Evolutionary conservation across 2,888 invertebrate species (phyloP), one percentile per base, ranked within the genome.

Genomic region (Lithosia quadra): DNA sequence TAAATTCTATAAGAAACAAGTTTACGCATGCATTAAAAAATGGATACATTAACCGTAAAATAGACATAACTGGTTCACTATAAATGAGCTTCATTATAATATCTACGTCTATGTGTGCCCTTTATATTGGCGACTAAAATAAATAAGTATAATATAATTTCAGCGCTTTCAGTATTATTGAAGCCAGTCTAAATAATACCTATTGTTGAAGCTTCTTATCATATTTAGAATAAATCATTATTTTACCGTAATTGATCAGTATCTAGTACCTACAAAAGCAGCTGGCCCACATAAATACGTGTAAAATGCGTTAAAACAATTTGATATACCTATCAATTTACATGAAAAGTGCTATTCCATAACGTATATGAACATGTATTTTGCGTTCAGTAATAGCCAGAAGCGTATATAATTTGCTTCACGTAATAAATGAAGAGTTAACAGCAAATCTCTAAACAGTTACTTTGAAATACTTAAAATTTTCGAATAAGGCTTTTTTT

Each of bases 271-370:
- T 49, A 49, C 9, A n/a, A 58, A 58, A 49, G 63, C 33, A 62
- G 65, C 57, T 62, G 62, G 65, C 65, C 58, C 34, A 63, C 65
- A 62, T 22, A 59, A 18, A 15, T 64, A 57, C 63, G 69, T 63
- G 55, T 66, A 49, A 53, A 59, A 62, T 60, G 24, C 60, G 64
- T 69, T 64, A 68, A 11, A 69, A 61, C 62, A 67, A 69, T 67
- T 71, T 28, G 22, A 18, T 57, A 62, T 56, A 58, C 65, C 58
- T 63, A 53, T 13, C 61, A 33, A 67, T 33, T 53, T 53, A 65
- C 57, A 65, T 61, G 64, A 55, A 49, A 59, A 22, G 33, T 43
- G 39, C 34, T 60, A 11, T 53, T 24, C 58, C 68, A 36, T 49
- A 56, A 21, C 56, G 56, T 64, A 13, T 10, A 34, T 34, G 39